Conservation (phyloP, 2,888 invertebrate genomes). For the Polydrusus tereticollis region DNA sequence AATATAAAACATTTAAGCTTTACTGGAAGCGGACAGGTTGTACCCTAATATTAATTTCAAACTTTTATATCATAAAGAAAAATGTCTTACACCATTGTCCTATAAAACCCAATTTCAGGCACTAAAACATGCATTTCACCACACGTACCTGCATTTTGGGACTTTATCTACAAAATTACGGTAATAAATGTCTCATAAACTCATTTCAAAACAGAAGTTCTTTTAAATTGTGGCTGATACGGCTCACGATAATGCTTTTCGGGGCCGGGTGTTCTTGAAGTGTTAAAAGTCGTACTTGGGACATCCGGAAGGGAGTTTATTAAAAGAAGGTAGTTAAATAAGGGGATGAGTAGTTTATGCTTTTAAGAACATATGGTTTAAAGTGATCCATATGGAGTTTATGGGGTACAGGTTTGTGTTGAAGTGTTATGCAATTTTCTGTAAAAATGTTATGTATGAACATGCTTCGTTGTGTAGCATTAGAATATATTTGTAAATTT, state of each 20-base stretch:
- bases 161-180: constrained; percentile 37
- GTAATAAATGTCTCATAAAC: constrained; percentile 41
- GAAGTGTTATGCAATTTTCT: background rate
- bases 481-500: no score
- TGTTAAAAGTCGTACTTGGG: constrained; percentile 25
- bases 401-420: background rate
- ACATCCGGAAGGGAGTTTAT: constrained; percentile 36
- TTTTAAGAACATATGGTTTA: constrained; percentile 1
- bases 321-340: constrained; percentile 5
- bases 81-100: background rate
- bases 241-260: constrained; percentile 26
- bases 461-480: no score
- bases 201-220: constrained; percentile 45
- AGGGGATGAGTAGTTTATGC: background rate
- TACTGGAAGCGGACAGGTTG: no score
- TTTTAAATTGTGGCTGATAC: constrained; percentile 43
- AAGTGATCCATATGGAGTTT: background rate
- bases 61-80: background rate
- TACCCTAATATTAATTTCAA: no score
- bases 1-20: no score
- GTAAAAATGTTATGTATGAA: no score
- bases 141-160: constrained; percentile 38
- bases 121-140: constrained; percentile 9
- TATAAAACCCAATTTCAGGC: constrained; percentile 7
- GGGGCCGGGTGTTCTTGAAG: constrained; percentile 19